Evolutionary conservation across 1,140 invertebrate species (phyloP).

Genomic region (Monochamus saltuarius): DNA sequence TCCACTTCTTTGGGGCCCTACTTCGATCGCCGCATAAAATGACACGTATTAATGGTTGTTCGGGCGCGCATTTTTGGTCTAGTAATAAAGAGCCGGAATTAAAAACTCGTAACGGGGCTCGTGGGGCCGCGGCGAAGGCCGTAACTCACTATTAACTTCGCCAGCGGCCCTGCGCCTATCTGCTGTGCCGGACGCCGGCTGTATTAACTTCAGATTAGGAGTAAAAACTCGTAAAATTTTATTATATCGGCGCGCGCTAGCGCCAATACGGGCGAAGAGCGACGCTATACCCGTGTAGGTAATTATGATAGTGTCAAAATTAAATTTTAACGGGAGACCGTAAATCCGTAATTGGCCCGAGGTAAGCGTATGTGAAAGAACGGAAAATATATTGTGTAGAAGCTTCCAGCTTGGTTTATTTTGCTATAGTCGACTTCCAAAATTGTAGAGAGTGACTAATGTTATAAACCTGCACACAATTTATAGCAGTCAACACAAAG

Average conservation of each 20-base stretch:
- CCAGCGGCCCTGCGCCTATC: constrained; percentile 30
- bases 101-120: constrained; percentile 40
- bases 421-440: no score
- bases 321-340: constrained; percentile 17
- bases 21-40: no score
- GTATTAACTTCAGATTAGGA: constrained; percentile 39
- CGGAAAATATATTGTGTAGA: no score
- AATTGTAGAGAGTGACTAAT: no score
- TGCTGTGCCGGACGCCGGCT: constrained; percentile 27
- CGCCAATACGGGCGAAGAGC: background rate
- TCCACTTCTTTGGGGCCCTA: no score
- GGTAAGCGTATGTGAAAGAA: background rate
- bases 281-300: constrained; percentile 1
- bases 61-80: constrained; percentile 31
- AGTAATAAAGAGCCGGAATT: constrained; percentile 34
- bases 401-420: no score
- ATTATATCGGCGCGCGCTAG: constrained; percentile 9
- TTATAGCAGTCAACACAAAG: no score
- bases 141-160: constrained; percentile 40
- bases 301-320: constrained; percentile 26
- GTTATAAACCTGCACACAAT: no score
- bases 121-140: constrained; percentile 17
- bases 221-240: constrained; percentile 35
- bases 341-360: constrained; percentile 11
- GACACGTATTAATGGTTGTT: constrained; percentile 24